Base-by-base conservation (phyloP, 2,797 vertebrate genomes). In the Varecia variegata region DNA sequence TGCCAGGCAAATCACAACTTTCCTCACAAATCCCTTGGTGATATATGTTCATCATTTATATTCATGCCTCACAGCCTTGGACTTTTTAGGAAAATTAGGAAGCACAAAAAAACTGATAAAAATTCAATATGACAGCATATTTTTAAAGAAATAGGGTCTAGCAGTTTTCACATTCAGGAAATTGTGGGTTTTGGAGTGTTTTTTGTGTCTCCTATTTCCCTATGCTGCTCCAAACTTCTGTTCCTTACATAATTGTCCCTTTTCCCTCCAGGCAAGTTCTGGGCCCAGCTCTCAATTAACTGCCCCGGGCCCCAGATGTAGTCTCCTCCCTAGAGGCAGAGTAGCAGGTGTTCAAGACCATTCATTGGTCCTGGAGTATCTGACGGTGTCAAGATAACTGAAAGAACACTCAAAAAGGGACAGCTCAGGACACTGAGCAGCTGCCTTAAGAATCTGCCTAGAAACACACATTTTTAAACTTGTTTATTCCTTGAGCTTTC, bases 1-100 rank as follows among this genome's bases (percentile, higher is more conserved):
- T 20, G 27, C 58, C 81, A 74, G 80, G 90, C 74, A 92, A 93
- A 95, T 85, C 71, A 91, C 32, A 95, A 38, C 47, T n/a, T 76
- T 82, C 47, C 81, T 85, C 54, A 56, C 23, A 56, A 96, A 90
- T 52, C n/a, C 88, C 74, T 50, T 85, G 76, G 50, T 74, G 74
- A 80, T 67, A 1, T 18, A 65, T 47, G 32, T 32, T 91, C 70
- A 83, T 45, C 50, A 62, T n/a, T 67, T 43, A 74, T 18, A 88
- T 62, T 87, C 83, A 68, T 35, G 74, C 27, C 43, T 79, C 60
- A 89, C 11, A 84, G 92, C 54, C 27, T 21, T 86, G 45, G 62
- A 50, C 18, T 25, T 87, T 54, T 38, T 25, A 40, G 87, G 54
- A 95, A 96, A 94, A 93, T 70, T n/a, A 96, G 47, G 15, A 47